Conservation (phyloP, 2,113 vertebrate genomes). For the Xenotilapia leptura region DNA sequence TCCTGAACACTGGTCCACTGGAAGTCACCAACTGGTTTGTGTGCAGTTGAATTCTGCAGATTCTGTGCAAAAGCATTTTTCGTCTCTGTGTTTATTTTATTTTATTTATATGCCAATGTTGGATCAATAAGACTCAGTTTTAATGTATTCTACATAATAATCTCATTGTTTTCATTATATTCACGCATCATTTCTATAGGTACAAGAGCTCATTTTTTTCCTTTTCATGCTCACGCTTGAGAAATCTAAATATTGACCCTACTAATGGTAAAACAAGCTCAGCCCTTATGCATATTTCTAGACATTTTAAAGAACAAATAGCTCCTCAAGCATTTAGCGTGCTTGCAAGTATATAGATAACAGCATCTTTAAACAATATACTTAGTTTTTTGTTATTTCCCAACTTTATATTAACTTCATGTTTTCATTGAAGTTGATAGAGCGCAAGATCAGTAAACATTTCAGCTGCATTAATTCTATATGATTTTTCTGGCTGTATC, state of each 20-base stretch:
- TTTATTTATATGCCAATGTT: not conserved
- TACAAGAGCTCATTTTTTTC: not conserved
- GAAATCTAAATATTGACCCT: not conserved
- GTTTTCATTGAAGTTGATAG: not conserved
- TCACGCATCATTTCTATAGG: not conserved
- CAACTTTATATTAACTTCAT: not conserved
- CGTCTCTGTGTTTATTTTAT: not conserved
- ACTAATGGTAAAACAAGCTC: not conserved
- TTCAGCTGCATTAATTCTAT: not conserved
- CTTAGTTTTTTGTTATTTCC: not conserved
- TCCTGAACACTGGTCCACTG: not conserved
- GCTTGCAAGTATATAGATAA: not conserved
- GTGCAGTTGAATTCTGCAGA: not conserved
- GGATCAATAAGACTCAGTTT: not conserved
- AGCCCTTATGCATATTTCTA: not conserved
- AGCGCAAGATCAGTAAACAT: not conserved
- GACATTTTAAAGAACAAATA: not conserved
- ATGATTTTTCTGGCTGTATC: not conserved
- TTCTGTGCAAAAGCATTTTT: not conserved
- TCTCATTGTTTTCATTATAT: not conserved
- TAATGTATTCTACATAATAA: not conserved
- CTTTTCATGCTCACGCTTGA: not conserved
- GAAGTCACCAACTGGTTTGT: not conserved
- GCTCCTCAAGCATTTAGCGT: not conserved
- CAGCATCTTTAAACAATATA: not conserved